Base-by-base conservation (phyloP, 2,113 vertebrate species). In the Smithornis capensis region DNA sequence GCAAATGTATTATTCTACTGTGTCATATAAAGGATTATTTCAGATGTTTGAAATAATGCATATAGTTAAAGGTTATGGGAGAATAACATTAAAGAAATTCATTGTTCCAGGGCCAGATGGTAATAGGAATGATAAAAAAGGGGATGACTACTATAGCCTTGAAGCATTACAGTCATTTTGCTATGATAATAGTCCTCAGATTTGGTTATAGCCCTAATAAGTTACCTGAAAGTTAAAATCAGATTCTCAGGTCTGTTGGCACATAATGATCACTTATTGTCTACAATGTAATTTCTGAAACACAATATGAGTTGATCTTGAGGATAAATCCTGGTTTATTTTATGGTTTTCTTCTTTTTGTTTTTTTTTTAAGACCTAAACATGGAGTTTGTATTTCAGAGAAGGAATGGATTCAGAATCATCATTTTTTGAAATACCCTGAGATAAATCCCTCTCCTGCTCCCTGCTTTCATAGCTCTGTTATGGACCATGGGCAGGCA, bases 151-250 rank as follows among this genome's bases (percentile, higher is more conserved):
- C 92, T 97, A 92, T 10, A 89, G 83, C 85, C 87, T 90, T 94
- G 79, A 95, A 96, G 92, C 95, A 95, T 95, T 92, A 94, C 91
- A 95, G 88, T 87, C 93, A 96, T 97, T 95, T 92, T 85, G 56
- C 87, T 94, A 94, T 71, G 88, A 96, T 94, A 96, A 92, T 96
- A 95, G 92, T 96, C 67, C 82, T 96, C 85, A 96, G 83, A 88
- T 94, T 84, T 92, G 89, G 49, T 92, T 94, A 94, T 88, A 82
- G 63, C 92, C 91, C 65, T 96, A 95, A 94, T 95, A 90, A 60
- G 89, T 97, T 95, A 93, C 86, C 75, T 92, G 89, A 79, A 94
- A 96, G 88, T 96, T 95, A 92, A 97, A 95, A 97, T 88, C 89
- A 49, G 69, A 79, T 93, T 92, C 94, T 59, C 49, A 45, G 89